Evolutionary conservation across 1,140 invertebrate genomes (phyloP).

Genomic region (Drosophila nigrodunni): DNA sequence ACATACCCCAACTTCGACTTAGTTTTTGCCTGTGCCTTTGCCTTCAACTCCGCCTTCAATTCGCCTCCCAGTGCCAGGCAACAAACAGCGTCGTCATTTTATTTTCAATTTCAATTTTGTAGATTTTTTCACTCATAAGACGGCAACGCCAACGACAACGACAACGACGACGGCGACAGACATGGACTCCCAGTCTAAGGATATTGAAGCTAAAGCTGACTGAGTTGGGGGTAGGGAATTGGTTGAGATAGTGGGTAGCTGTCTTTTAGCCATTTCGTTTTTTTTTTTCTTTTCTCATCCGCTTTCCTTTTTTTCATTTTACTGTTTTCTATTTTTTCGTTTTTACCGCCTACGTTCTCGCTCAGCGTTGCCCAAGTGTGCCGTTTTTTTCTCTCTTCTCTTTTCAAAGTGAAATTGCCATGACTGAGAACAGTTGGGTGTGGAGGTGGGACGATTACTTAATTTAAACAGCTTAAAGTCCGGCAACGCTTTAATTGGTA

Average conservation of each 20-base stretch:
- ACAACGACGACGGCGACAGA: slow-evolving; percentile 24
- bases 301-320: slow-evolving; percentile 36
- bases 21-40: not conserved
- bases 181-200: slow-evolving; percentile 17
- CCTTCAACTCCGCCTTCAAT: not conserved
- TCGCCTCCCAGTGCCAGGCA: slow-evolving; percentile 16
- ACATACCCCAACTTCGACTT: slow-evolving; percentile 10
- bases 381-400: slow-evolving; percentile 1
- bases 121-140: slow-evolving; percentile 80
- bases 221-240: not conserved
- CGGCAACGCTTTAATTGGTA: slow-evolving; percentile 49
- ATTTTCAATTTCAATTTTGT: slow-evolving; percentile 83
- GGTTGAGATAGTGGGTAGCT: not conserved
- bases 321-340: slow-evolving; percentile 2
- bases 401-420: slow-evolving; percentile 44
- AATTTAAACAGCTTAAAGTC: slow-evolving; percentile 51
- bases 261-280: slow-evolving; percentile 16
- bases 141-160: slow-evolving; percentile 15
- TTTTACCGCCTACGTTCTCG: not conserved
- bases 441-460: slow-evolving; percentile 14
- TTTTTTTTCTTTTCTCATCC: slow-evolving; percentile 36
- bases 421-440: not conserved
- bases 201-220: not conserved
- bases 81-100: slow-evolving; percentile 78
- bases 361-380: slow-evolving; percentile 24